Evolutionary conservation across 2,113 vertebrate species (phyloP).

Genomic region (Odobenus rosmarus): DNA sequence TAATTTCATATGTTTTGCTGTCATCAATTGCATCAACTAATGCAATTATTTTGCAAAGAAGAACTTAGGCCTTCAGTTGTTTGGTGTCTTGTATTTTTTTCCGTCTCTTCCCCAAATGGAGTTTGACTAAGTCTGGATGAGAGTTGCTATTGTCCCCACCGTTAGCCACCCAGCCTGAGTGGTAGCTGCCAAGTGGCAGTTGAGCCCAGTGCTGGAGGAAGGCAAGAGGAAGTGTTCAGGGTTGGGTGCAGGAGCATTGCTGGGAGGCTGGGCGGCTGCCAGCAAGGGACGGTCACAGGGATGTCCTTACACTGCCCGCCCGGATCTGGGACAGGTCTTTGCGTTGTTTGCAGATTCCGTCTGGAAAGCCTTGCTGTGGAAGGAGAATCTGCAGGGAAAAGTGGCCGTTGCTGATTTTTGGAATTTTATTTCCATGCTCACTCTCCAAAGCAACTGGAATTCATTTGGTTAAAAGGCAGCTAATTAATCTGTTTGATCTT

Average conservation of each 20-base stretch:
- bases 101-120: not conserved
- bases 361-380: not conserved
- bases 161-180: not conserved
- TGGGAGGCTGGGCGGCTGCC: not conserved
- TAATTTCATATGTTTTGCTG: slow-evolving; percentile 70
- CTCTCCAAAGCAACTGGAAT: not conserved
- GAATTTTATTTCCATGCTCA: not conserved
- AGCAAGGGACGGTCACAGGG: not conserved
- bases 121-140: not conserved
- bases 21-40: slow-evolving; percentile 59
- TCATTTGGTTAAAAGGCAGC: slow-evolving; percentile 62
- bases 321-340: not conserved
- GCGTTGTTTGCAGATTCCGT: not conserved
- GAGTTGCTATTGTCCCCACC: not conserved
- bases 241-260: not conserved
- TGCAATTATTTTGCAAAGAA: slow-evolving; percentile 68
- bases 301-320: slow-evolving; percentile 36
- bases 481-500: slow-evolving; percentile 73
- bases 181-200: not conserved
- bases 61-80: slow-evolving; percentile 46
- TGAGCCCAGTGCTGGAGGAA: not conserved
- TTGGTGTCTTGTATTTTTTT: slow-evolving; percentile 35
- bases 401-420: not conserved
- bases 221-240: slow-evolving; percentile 40
- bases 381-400: not conserved